Conservation (phyloP, 2,113 vertebrate genomes). For the mouse (Mus musculus) region DNA sequence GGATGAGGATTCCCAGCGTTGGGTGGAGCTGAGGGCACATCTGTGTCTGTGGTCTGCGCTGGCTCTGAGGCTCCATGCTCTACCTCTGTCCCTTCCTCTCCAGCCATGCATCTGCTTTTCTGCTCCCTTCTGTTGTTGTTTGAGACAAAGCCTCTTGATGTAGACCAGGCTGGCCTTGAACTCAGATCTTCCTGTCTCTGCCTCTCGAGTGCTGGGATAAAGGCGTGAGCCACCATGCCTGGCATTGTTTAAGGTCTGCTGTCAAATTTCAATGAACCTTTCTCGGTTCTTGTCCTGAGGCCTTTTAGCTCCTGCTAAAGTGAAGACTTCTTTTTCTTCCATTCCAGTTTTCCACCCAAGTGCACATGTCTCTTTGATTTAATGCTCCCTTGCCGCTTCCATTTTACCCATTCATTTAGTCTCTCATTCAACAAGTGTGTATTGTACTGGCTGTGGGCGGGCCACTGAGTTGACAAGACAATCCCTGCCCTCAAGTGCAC, state of each 20-base stretch:
- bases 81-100: not conserved
- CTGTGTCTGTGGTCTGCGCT: not conserved
- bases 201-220: not conserved
- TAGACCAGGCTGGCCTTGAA: not conserved
- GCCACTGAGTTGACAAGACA: slow-evolving; percentile 35
- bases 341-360: slow-evolving; percentile 54
- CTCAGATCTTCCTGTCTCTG: not conserved
- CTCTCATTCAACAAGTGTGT: slow-evolving; percentile 34
- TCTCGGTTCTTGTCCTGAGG: slow-evolving; percentile 16
- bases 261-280: slow-evolving; percentile 51
- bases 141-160: not conserved
- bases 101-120: no score
- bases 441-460: slow-evolving; percentile 43
- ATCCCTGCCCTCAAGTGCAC: slow-evolving; percentile 49
- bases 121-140: not conserved
- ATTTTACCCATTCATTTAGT: slow-evolving; percentile 57
- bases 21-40: not conserved
- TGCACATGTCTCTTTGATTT: slow-evolving; percentile 53
- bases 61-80: not conserved
- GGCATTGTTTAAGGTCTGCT: not conserved
- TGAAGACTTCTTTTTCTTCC: slow-evolving; percentile 44
- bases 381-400: slow-evolving; percentile 38
- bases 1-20: not conserved
- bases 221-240: not conserved
- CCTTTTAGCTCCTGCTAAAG: slow-evolving; percentile 34